Evolutionary conservation across 2,888 invertebrate genomes (phyloP), one percentile per base, ranked within the genome.

Genomic region (Steromphala cineraria): DNA sequence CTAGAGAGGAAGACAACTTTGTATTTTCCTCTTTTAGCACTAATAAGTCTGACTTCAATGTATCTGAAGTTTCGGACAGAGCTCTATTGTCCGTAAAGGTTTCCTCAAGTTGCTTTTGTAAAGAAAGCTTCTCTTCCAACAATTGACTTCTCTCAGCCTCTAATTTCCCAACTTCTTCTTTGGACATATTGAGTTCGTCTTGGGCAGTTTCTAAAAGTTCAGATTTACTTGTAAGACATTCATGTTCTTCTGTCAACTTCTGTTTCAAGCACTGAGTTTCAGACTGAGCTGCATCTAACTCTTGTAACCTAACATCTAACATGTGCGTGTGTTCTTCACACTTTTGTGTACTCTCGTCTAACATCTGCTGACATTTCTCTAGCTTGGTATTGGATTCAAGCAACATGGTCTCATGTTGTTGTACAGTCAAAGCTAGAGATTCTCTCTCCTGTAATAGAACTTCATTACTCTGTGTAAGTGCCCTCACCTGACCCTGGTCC

Each of bases 381-480:
- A 76, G 28, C 36, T 80, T 52, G 17, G 21, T 24, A n/a, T 77
- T 78, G n/a, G 17, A 53, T 55, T 31, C 53, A 31, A 53, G 15
- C 19, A 76, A 28, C 36, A 31, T 76, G 53, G 71, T 17, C 40
- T 40, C 21, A 80, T 67, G 53, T 75, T 80, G 74, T 75, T 80
- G 76, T 81, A 81, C 67, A 82, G 78, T 67, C 78, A 81, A 67
- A 82, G 78, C 78, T 77, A 82, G 28, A 83, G 81, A 67, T 76
- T 83, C 74, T 53, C 82, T 83, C 67, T 87, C 85, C 79, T 84
- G 86, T 79, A 84, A 84, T 21, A 83, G 79, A 79, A 86, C 77
- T 78, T 85, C 53, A 81, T 85, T 83, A 86, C 79, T 82, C 78
- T 86, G 85, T 83, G 81, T 82, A 75, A 87, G 80, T 67, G 78